These are phyloP conservation scores for Paraplagusia blochii DNA, from an alignment of 2,113 vertebrate species.

Conservation along the genomic window DNA sequence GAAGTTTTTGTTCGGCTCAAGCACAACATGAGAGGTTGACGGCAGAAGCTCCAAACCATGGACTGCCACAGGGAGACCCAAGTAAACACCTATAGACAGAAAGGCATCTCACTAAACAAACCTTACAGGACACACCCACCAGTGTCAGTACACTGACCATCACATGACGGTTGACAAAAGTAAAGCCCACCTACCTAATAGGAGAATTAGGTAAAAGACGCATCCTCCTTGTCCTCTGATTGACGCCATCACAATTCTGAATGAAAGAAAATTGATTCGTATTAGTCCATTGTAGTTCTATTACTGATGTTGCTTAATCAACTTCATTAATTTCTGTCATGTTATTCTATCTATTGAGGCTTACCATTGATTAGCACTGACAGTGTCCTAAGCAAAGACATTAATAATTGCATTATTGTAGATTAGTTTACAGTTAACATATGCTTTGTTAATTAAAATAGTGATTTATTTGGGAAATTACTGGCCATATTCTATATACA, in stretches of 20 bases:
- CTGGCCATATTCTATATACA: too few species aligned
- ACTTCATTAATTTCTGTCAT: too few species aligned
- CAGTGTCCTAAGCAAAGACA: too few species aligned
- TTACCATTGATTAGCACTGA: too few species aligned
- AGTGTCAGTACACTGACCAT: too few species aligned
- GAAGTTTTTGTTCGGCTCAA: constrained; percentile 76
- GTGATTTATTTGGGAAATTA: too few species aligned
- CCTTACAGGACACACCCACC: too few species aligned
- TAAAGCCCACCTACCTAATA: constrained; percentile 42
- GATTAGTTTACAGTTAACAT: too few species aligned
- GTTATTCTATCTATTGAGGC: too few species aligned
- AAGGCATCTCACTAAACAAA: not conserved
- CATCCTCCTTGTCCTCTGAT: constrained; percentile 12
- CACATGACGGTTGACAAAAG: too few species aligned
- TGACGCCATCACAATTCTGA: constrained; percentile 9
- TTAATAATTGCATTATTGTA: too few species aligned
- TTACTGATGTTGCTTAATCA: not conserved
- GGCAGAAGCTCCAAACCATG: constrained; percentile 73
- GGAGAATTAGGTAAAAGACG: constrained; percentile 36
- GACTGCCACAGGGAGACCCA: constrained; percentile 33
- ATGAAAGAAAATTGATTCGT: not conserved
- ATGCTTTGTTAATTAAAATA: too few species aligned
- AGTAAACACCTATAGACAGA: constrained; percentile 53
- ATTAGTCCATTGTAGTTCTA: not conserved
- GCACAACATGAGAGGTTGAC: constrained; percentile 68